Evolutionary conservation across 37 sponge, comb jelly and placozoan genomes (phyloP).

Genomic region (Axinella damicornis): DNA sequence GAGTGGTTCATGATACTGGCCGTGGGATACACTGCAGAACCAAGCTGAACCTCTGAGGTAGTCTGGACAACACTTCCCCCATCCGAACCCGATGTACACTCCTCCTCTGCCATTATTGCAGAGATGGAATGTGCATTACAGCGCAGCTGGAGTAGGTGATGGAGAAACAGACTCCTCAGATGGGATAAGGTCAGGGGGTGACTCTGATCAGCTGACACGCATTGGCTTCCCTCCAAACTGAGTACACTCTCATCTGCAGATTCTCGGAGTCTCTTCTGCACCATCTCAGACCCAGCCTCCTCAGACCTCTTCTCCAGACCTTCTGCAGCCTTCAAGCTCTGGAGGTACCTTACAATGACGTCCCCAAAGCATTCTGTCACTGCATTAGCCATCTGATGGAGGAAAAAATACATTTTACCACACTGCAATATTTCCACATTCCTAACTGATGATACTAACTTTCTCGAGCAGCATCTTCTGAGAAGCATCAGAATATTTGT

Average conservation of each 20-base stretch:
- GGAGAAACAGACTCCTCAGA: constrained; percentile 52
- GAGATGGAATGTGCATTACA: constrained; percentile 67
- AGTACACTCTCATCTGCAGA: too few species aligned
- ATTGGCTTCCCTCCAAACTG: too few species aligned
- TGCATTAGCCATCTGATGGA: constrained; percentile 19
- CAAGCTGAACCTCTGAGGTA: constrained; percentile 45
- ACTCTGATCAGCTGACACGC: too few species aligned
- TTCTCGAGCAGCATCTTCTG: neutral
- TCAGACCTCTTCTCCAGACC: too few species aligned
- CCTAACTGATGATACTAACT: neutral
- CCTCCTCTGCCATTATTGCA: constrained; percentile 8
- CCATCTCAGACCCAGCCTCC: neutral
- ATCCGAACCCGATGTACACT: neutral
- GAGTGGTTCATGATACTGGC: constrained; percentile 80
- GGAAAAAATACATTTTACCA: neutral
- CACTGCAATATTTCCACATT: too few species aligned
- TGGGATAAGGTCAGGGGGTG: neutral
- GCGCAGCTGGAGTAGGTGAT: constrained; percentile 64
- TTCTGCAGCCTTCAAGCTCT: neutral
- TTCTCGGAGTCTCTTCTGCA: neutral
- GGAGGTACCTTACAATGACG: constrained; percentile 13
- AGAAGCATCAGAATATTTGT: constrained; percentile 7
- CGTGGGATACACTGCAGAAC: constrained; percentile 48
- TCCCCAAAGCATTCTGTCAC: constrained; percentile 26
- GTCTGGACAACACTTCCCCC: constrained; percentile 4